Percentiles rank a stretch among this genome's conserved stretches.
phyloP scores from a whole-genome alignment of 2,113 vertebrate species.

The Chauna torquata region DNA sequence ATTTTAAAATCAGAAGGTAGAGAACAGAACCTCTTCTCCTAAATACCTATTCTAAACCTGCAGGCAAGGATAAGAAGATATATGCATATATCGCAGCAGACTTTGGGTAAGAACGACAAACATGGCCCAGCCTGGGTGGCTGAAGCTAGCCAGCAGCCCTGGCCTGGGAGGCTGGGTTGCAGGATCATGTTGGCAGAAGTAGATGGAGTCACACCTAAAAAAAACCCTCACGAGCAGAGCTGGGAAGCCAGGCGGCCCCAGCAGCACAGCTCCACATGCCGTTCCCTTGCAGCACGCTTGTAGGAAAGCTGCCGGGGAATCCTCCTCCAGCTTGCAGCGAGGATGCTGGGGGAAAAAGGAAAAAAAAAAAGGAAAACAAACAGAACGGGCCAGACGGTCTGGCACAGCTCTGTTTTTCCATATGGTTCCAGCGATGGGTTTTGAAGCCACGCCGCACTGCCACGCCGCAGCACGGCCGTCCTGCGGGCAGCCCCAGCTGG shows the following conservation, averaged over 20 bases:
- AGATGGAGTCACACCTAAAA: neutral
- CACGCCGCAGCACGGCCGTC: neutral
- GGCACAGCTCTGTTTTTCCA: neutral
- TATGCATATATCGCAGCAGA: neutral
- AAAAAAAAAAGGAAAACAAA: neutral
- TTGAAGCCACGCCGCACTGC: neutral
- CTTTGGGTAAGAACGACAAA: neutral
- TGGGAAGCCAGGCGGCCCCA: neutral
- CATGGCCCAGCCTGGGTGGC: accelerated
- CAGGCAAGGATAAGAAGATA: neutral
- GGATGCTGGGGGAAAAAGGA: neutral
- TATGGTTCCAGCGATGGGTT: neutral
- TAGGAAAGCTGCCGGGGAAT: neutral
- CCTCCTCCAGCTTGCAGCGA: neutral
- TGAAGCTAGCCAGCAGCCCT: neutral
- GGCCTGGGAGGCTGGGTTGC: neutral
- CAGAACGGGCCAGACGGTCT: neutral
- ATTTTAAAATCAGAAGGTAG: neutral
- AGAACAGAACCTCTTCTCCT: neutral
- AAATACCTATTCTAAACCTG: neutral
- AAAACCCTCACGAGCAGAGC: neutral
- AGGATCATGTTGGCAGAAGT: neutral
- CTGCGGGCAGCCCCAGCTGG: neutral
- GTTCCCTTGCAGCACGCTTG: neutral
- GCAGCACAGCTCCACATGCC: neutral